Conservation (phyloP, 2,113 vertebrate genomes). For the Cyphomyrus discorhynchus region DNA sequence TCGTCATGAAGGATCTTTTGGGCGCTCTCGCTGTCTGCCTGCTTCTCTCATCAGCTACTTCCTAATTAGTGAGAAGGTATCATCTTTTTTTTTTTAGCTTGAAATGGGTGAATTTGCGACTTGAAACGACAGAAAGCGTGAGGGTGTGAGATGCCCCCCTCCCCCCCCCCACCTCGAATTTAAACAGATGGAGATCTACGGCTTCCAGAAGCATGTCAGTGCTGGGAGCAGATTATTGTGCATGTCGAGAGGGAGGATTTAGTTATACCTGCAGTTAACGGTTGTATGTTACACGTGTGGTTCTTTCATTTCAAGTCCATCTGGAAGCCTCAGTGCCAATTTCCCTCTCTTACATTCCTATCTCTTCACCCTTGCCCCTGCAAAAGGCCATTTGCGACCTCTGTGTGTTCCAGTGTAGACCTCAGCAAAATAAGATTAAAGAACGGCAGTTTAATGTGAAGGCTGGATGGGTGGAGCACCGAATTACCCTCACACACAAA, state of each 20-base stretch:
- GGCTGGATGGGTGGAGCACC: background rate
- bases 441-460: background rate
- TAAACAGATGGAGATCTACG: background rate
- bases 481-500: background rate
- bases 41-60: background rate
- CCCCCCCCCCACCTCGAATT: background rate
- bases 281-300: background rate
- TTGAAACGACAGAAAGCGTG: background rate
- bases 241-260: background rate
- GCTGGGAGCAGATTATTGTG: background rate
- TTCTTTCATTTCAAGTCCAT: background rate
- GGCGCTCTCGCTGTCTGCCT: background rate
- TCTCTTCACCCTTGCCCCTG: background rate
- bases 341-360: background rate
- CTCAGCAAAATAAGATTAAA: background rate
- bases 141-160: background rate
- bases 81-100: background rate
- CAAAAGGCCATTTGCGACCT: background rate
- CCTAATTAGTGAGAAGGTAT: background rate
- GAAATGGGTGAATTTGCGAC: background rate
- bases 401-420: background rate
- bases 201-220: background rate
- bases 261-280: background rate
- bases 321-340: background rate
- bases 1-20: background rate